Evolutionary conservation across 2,797 vertebrate species (phyloP), one percentile per base, ranked within the genome.

Genomic region (Scomberomorus guttatus): DNA sequence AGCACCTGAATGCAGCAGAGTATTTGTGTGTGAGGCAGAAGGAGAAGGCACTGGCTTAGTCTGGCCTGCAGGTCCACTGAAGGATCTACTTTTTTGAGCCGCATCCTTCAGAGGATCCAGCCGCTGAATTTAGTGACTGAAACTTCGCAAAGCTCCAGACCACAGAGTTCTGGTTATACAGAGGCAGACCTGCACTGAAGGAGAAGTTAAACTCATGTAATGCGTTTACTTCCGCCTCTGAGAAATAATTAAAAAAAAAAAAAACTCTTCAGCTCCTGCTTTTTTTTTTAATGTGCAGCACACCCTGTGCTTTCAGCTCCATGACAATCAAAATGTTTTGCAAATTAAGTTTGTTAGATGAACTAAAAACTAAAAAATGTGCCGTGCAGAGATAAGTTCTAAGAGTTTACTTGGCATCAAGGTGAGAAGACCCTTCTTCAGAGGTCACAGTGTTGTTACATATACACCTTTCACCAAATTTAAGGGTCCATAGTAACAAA

Each of bases 311-410:
- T 71, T 64, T 37, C 29, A 67, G 64, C 69, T 72, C 34, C 15
- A 4, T 39, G 85, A 86, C 83, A 84, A 90, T 88, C 82, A 80
- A 24, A 63, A 22, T 22, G 44, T 24, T 32, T 52, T n/a, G 32
- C 29, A 63, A 67, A 63, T 18, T 18, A 37, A 79, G 67, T 66
- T 79, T 52, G 22, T 61, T 27, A 0, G 60, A 56, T 7, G 1
- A 32, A 56, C n/a, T 27, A 58, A 37, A 39, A 17, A 15, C 39
- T 34, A 42, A 39, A 39, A 20, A 18, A 15, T 2, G 1, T 54
- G 57, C n/a, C 5, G 6, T 42, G 25, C 22, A 44, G 37, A 58
- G 22, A 56, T 15, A 29, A 20, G 18, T 29, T 37, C 14, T 22
- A 54, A 27, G 13, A 56, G 29, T 44, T 34, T 0, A 50, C 15